Conservation (phyloP, 2,797 vertebrate species). For the Anguilla anguilla region DNA sequence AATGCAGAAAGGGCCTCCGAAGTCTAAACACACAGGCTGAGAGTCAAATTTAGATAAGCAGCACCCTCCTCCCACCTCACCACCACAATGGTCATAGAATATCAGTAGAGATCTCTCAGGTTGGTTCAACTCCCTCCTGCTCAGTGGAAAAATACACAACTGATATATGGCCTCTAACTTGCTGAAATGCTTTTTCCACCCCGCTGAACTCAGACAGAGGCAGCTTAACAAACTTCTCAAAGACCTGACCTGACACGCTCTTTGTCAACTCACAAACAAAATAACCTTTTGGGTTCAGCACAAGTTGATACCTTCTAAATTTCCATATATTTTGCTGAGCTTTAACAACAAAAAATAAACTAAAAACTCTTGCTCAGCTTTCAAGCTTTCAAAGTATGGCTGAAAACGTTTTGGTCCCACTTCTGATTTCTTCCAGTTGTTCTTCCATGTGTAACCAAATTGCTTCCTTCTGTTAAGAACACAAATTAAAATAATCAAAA, state of each 20-base stretch:
- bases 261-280: background rate
- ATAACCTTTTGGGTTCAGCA: constrained; percentile 13
- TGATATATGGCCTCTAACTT: constrained; percentile 39
- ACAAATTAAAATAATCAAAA: background rate
- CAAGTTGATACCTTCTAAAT: background rate
- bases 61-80: constrained; percentile 52
- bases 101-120: constrained; percentile 45
- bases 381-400: background rate
- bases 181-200: constrained; percentile 46
- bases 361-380: background rate
- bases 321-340: background rate
- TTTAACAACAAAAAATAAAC: background rate
- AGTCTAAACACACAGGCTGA: constrained; percentile 46
- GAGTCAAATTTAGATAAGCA: constrained; percentile 63
- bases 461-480: background rate
- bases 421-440: background rate
- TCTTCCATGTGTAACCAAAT: background rate
- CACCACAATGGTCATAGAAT: constrained; percentile 41
- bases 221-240: constrained; percentile 19
- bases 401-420: background rate
- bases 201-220: constrained; percentile 37
- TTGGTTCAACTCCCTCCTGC: constrained; percentile 34
- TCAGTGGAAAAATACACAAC: constrained; percentile 34
- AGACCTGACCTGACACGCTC: constrained; percentile 34
- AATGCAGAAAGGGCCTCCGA: constrained; percentile 41